Evolutionary conservation across 64 coral and sea anemone species (phyloP).

Genomic region (Porites lutea): DNA sequence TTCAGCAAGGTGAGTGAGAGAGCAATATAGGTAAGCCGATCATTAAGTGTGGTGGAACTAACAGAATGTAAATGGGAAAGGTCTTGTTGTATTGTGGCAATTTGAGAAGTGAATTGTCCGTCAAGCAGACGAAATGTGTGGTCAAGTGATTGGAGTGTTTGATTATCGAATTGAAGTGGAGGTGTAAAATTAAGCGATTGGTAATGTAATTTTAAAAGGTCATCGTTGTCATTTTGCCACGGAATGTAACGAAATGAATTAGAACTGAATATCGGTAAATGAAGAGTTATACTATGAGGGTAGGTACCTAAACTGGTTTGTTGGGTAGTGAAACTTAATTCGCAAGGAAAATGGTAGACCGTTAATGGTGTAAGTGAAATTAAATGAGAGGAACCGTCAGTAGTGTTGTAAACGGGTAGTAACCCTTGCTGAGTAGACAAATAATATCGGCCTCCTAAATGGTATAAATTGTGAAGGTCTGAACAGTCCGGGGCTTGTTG

Average conservation of each 20-base stretch:
- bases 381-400: background rate
- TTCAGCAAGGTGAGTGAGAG: background rate
- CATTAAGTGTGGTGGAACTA: background rate
- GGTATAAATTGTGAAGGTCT: background rate
- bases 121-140: background rate
- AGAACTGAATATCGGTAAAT: background rate
- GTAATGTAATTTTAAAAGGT: background rate
- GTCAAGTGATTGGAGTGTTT: background rate
- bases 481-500: background rate
- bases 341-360: background rate
- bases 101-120: background rate
- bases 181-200: background rate
- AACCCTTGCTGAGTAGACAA: background rate
- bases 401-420: background rate
- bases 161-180: background rate
- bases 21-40: background rate
- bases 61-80: background rate
- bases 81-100: background rate
- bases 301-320: background rate
- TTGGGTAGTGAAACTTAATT: background rate
- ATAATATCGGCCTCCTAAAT: constrained; percentile 14
- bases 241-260: background rate
- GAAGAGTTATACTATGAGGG: background rate
- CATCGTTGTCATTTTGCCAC: background rate
- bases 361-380: background rate